A percentile compares a stretch with the other conserved stretches of the same genome.
Conservation (phyloP, 2,888 invertebrate genomes). For the Leucophora obtusa region DNA sequence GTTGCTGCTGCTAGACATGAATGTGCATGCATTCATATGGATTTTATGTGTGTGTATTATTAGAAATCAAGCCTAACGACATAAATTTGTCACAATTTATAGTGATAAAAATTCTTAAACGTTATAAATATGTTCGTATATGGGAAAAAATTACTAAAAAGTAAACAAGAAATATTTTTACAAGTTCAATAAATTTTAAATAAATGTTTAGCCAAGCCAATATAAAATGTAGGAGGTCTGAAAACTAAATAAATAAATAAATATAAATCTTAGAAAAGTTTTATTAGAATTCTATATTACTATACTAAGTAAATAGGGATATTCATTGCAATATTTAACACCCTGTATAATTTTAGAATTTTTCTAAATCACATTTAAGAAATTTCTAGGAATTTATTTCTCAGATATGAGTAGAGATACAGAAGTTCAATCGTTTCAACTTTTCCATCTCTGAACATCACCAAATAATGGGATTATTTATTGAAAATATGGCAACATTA, state of each 20-base stretch:
- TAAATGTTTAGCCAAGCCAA: conserved; percentile 23
- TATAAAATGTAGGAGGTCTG: conserved; percentile 50
- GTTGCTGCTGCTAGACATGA: conserved; percentile 32
- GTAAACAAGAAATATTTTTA: conserved; percentile 6
- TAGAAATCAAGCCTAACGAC: conserved; percentile 40
- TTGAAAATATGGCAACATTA: no score
- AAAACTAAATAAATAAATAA: conserved; percentile 17
- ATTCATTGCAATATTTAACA: no score
- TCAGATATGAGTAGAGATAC: no score
- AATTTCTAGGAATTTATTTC: no score
- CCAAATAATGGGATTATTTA: no score
- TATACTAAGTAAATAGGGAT: no score
- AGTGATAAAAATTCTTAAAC: conserved; percentile 36
- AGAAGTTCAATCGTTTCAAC: no score
- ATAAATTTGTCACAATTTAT: conserved; percentile 65
- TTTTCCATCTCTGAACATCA: no score
- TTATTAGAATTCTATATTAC: neutral
- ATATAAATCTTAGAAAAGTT: neutral
- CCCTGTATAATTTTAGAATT: no score
- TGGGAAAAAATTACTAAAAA: conserved; percentile 20
- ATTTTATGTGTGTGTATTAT: neutral
- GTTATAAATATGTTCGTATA: conserved; percentile 7
- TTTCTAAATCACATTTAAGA: no score
- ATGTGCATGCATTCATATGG: conserved; percentile 9
- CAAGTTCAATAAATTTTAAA: conserved; percentile 41